phyloP scores from a whole-genome alignment of 2,888 invertebrate species.

The Zaprionus bogoriensis region DNA sequence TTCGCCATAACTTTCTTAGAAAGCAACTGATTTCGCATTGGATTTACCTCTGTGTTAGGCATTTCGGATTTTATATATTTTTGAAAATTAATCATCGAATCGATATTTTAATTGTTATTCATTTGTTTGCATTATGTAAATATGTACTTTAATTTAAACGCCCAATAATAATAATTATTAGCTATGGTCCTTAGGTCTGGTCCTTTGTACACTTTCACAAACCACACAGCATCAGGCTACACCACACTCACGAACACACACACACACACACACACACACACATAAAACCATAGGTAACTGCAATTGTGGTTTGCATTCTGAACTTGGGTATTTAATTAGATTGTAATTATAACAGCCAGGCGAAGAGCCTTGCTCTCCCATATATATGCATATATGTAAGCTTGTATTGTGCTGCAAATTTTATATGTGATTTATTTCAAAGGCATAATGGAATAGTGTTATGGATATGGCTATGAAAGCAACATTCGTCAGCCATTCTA shows the following conservation, averaged over 20 bases:
- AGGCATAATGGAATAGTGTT: neutral
- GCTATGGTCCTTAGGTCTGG: too few relatives aligned
- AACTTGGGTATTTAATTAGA: neutral
- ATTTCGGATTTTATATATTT: too few relatives aligned
- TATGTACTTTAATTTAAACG: too few relatives aligned
- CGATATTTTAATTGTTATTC: too few relatives aligned
- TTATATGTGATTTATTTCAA: neutral
- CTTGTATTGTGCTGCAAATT: neutral
- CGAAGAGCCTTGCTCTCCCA: neutral
- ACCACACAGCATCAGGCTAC: too few relatives aligned
- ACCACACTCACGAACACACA: too few relatives aligned
- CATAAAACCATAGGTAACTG: neutral
- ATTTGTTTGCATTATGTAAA: too few relatives aligned
- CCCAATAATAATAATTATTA: too few relatives aligned
- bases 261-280: neutral
- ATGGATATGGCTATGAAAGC: neutral
- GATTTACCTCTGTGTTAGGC: too few relatives aligned
- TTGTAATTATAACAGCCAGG: slow-evolving; percentile 6
- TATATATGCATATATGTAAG: neutral
- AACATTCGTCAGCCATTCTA: slow-evolving; percentile 6
- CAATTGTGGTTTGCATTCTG: slow-evolving; percentile 5
- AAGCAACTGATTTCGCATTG: neutral
- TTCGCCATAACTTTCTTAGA: too few relatives aligned
- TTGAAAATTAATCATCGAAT: neutral
- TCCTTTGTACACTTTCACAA: too few relatives aligned